Conservation (phyloP, 37 sponge, comb jelly and placozoan genomes). For the Spongilla lacustris region DNA sequence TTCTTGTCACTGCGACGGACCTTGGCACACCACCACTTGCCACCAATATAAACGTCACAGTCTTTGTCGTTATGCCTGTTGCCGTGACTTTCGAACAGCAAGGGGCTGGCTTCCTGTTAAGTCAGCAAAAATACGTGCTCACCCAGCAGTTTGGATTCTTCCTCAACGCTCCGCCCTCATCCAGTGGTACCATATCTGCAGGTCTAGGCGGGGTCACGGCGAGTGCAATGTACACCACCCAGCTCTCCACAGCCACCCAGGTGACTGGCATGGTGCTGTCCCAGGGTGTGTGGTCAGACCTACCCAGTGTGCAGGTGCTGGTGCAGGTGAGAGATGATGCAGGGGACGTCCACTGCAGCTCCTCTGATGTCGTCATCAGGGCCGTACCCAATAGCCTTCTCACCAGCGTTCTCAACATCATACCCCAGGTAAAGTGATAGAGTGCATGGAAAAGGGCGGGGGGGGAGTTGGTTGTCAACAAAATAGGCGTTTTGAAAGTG, state of each 20-base stretch:
- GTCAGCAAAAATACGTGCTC: not conserved
- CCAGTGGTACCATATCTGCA: constrained; percentile 49
- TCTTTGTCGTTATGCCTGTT: constrained; percentile 23
- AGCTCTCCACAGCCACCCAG: constrained; percentile 6
- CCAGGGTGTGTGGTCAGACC: constrained; percentile 41
- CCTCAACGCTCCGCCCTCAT: constrained; percentile 32
- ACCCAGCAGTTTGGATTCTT: constrained; percentile 44
- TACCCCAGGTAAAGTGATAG: constrained; percentile 19
- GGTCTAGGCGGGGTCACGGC: constrained; percentile 15
- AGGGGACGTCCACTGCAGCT: constrained; percentile 46
- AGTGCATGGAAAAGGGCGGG: no score
- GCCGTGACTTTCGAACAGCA: constrained; percentile 31
- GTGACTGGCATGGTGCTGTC: constrained; percentile 50
- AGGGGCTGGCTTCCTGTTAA: constrained; percentile 52
- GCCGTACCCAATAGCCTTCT: constrained; percentile 23
- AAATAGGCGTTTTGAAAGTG: no score
- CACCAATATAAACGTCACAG: not conserved
- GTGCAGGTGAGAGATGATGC: constrained; percentile 51
- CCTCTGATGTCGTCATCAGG: constrained; percentile 21
- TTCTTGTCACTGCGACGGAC: constrained; percentile 55
- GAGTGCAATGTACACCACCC: not conserved
- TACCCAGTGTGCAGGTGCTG: constrained; percentile 41
- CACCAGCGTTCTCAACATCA: not conserved
- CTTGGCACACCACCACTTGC: constrained; percentile 29
- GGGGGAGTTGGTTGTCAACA: no score